These are phyloP conservation scores for Epizoanthus fatuus DNA, from an alignment of 92 coral and sea anemone genomes.

Conservation along the genomic window DNA sequence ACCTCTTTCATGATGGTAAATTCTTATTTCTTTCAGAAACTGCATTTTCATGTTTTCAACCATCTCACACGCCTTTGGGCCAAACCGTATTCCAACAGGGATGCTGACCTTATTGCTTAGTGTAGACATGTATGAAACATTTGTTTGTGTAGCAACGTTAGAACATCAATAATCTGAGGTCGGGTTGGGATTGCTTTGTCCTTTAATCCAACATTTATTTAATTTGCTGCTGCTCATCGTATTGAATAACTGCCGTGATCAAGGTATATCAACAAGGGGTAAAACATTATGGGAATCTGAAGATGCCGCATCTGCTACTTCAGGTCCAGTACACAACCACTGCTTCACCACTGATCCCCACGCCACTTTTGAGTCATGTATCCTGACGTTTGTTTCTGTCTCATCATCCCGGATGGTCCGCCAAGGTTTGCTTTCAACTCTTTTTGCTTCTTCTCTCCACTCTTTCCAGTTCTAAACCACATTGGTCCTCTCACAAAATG, in stretches of 20 bases:
- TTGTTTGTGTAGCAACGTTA: constrained; percentile 59
- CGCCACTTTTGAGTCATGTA: constrained; percentile 58
- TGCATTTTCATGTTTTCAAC: constrained; percentile 61
- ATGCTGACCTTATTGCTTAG: constrained; percentile 53
- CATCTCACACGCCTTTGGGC: constrained; percentile 52
- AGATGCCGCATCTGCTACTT: constrained; percentile 47
- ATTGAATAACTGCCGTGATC: constrained; percentile 51
- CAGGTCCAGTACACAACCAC: constrained; percentile 55
- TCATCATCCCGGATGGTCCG: constrained; percentile 61
- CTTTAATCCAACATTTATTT: constrained; percentile 51
- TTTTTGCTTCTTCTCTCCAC: constrained; percentile 52
- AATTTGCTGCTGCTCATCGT: constrained; percentile 51
- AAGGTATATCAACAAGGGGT: constrained; percentile 45
- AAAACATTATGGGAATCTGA: constrained; percentile 36
- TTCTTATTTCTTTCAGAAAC: constrained; percentile 39
- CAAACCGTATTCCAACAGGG: constrained; percentile 46
- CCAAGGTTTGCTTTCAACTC: constrained; percentile 61
- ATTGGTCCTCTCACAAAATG: constrained; percentile 73
- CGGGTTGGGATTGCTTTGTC: constrained; percentile 58
- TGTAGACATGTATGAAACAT: constrained; percentile 55
- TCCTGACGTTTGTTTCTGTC: constrained; percentile 54
- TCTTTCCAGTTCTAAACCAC: constrained; percentile 59
- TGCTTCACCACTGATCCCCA: constrained; percentile 33
- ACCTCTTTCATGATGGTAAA: constrained; percentile 39
- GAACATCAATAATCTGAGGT: constrained; percentile 58